Percentiles rank a stretch among this genome's conserved stretches.
These are phyloP conservation scores for Eubucco bourcierii DNA, from an alignment of 2,113 vertebrate species.

Conservation along the genomic window DNA sequence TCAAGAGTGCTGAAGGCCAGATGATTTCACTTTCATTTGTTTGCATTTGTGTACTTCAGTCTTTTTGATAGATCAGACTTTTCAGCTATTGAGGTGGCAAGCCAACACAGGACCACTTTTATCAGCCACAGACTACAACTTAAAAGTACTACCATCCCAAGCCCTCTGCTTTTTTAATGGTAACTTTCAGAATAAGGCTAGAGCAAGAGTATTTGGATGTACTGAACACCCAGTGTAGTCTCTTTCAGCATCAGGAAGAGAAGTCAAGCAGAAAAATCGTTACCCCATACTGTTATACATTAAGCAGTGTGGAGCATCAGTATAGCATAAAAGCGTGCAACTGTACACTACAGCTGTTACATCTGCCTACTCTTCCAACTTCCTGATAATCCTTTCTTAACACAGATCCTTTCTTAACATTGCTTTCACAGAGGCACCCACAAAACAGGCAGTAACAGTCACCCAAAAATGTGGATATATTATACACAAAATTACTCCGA, in stretches of 20 bases:
- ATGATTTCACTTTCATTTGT: neutral
- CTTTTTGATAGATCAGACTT: neutral
- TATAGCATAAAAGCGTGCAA: accelerated
- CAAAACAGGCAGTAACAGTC: no score
- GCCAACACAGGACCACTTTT: neutral
- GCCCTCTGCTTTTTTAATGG: neutral
- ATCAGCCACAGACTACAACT: neutral
- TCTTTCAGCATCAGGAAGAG: neutral
- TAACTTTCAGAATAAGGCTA: neutral
- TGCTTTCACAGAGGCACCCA: no score
- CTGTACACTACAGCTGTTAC: neutral
- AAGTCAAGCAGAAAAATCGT: neutral
- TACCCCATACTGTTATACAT: neutral
- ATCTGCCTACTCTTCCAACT: neutral
- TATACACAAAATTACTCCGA: no score
- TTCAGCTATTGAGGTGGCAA: neutral
- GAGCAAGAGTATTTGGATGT: neutral
- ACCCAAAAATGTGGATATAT: no score
- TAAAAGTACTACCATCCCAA: neutral
- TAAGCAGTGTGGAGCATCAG: neutral
- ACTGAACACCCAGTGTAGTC: neutral
- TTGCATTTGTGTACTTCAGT: neutral
- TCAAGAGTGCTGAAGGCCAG: neutral
- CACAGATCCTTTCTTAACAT: neutral
- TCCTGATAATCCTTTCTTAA: neutral